Conservation (phyloP, 2,113 vertebrate species). For the Ciconia stormi region DNA sequence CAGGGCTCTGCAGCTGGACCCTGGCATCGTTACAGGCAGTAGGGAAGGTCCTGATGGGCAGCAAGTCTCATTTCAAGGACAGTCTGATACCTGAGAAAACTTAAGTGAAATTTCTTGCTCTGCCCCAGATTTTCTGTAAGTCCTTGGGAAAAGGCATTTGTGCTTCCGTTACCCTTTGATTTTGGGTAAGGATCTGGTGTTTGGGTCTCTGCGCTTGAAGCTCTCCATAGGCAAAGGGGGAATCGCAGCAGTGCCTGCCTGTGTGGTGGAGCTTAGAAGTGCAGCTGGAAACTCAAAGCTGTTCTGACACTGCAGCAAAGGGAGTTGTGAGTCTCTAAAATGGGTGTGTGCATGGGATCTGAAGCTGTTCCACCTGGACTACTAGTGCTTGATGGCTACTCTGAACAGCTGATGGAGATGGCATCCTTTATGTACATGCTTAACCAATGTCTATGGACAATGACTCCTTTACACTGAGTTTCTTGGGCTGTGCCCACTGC, state of each 20-base stretch:
- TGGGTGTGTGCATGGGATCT: accelerated
- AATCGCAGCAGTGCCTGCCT: neutral
- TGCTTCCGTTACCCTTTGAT: neutral
- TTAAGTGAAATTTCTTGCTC: neutral
- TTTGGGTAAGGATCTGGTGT: neutral
- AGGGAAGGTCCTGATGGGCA: neutral
- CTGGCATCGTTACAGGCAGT: accelerated
- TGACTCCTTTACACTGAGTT: neutral
- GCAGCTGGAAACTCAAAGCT: neutral
- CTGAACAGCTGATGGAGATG: neutral
- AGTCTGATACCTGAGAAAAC: neutral
- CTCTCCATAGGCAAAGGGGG: neutral
- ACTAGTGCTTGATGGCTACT: neutral
- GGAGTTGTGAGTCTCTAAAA: neutral
- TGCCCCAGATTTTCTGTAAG: neutral
- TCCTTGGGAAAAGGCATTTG: neutral
- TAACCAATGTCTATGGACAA: accelerated
- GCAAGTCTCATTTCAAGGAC: accelerated
- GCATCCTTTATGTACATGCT: neutral
- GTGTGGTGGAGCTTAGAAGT: neutral
- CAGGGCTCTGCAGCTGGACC: neutral
- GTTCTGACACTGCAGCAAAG: neutral
- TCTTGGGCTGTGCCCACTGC: neutral
- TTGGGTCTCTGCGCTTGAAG: neutral
- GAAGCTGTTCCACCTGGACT: neutral